These are phyloP conservation scores for Steinernema feltiae DNA, from an alignment of 1,140 invertebrate genomes.

Conservation along the genomic window DNA sequence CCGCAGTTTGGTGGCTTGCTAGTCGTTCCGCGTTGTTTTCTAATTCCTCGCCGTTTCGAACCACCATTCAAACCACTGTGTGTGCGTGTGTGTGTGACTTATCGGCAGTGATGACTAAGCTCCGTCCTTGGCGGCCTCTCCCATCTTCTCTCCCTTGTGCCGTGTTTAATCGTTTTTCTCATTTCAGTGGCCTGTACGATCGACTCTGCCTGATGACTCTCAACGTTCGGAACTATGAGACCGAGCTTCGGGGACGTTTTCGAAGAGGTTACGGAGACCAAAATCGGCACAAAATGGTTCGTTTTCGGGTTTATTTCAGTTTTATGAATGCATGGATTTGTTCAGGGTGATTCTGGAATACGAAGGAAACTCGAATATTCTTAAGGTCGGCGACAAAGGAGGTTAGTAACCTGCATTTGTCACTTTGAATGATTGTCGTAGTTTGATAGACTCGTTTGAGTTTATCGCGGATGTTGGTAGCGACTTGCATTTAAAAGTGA, in stretches of 20 bases:
- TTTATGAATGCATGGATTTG: neutral
- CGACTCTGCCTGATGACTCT: constrained; percentile 36
- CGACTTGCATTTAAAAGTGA: too few relatives aligned
- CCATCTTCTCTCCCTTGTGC: neutral
- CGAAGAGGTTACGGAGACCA: constrained; percentile 34
- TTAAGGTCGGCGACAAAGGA: constrained; percentile 42
- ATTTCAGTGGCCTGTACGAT: neutral
- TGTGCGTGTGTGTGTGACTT: neutral
- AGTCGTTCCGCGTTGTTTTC: neutral
- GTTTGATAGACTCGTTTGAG: too few relatives aligned
- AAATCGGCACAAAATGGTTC: constrained; percentile 37
- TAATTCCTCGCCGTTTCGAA: neutral
- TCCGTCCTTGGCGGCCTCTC: neutral
- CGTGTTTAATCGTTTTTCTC: neutral
- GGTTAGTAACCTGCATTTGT: constrained; percentile 29
- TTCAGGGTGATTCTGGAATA: constrained; percentile 51
- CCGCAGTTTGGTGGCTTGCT: neutral
- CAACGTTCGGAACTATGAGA: constrained; percentile 46
- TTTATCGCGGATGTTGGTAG: too few relatives aligned
- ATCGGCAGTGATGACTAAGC: neutral
- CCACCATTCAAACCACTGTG: neutral
- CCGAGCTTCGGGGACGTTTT: constrained; percentile 35
- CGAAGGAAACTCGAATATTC: constrained; percentile 47
- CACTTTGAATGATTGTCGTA: neutral
- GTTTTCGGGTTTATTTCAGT: constrained; percentile 17